Conservation (phyloP, 2,113 vertebrate species). For the Cranoglanis bouderius region DNA sequence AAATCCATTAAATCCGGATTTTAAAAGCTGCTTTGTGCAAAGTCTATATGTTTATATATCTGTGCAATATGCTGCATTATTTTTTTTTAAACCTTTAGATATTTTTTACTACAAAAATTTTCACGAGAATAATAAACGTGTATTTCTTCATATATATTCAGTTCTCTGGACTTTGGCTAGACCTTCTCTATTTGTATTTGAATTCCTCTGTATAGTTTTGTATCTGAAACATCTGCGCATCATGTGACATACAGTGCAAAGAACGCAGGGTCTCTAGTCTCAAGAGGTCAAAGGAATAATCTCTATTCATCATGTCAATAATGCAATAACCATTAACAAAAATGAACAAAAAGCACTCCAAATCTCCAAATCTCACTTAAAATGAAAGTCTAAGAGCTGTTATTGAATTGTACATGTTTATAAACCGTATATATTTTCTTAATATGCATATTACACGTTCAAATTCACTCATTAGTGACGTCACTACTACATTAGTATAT, state of each 20-base stretch:
- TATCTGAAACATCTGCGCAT: neutral
- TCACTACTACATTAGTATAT: neutral
- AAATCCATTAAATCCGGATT: no score
- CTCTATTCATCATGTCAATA: neutral
- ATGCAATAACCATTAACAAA: neutral
- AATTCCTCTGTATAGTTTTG: neutral
- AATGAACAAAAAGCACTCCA: neutral
- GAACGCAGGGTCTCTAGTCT: neutral
- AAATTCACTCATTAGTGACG: neutral
- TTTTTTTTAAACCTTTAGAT: no score
- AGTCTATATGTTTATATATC: no score
- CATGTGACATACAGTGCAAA: neutral
- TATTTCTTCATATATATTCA: no score
- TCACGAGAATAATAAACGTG: neutral
- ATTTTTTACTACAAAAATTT: no score
- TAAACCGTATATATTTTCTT: neutral
- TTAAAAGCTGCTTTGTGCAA: neutral
- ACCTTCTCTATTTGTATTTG: neutral
- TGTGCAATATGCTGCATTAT: no score
- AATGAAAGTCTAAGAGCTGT: neutral
- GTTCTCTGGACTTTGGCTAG: no score
- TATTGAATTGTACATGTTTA: neutral
- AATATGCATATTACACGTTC: neutral
- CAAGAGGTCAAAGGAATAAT: neutral
- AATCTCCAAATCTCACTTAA: neutral